Percentiles rank a stretch among this genome's conserved stretches.
Conservation (phyloP, 2,797 vertebrate species). For the Sebastiscus albofasciatus region DNA sequence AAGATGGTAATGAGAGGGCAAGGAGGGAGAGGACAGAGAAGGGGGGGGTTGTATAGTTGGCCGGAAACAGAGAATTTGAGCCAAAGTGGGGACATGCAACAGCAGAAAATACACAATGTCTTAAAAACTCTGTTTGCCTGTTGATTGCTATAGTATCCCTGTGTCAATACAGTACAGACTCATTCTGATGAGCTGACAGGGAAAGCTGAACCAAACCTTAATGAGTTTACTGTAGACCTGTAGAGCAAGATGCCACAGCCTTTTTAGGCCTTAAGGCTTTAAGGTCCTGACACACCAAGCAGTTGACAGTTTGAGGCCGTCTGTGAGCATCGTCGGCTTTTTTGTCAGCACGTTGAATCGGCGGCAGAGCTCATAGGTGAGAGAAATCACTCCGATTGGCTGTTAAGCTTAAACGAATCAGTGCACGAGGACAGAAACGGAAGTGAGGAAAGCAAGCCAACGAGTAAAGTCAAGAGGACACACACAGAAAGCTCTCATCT, state of each 20-base stretch:
- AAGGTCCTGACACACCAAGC: background rate
- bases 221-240: background rate
- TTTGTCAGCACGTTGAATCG: no score
- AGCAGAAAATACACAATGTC: background rate
- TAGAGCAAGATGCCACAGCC: background rate
- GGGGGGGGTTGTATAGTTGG: background rate
- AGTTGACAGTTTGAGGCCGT: no score
- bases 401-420: no score
- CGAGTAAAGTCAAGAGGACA: no score
- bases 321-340: no score
- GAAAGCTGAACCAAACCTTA: background rate
- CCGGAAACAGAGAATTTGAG: background rate
- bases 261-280: background rate
- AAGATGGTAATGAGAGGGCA: background rate
- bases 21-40: background rate
- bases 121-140: background rate
- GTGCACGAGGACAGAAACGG: no score
- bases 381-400: no score
- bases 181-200: background rate
- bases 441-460: no score
- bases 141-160: background rate
- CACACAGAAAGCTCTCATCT: no score
- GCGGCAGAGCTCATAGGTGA: no score
- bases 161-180: background rate
- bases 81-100: background rate